Evolutionary conservation across 2,888 invertebrate species (phyloP).

Genomic region (Tachystola acroxantha): DNA sequence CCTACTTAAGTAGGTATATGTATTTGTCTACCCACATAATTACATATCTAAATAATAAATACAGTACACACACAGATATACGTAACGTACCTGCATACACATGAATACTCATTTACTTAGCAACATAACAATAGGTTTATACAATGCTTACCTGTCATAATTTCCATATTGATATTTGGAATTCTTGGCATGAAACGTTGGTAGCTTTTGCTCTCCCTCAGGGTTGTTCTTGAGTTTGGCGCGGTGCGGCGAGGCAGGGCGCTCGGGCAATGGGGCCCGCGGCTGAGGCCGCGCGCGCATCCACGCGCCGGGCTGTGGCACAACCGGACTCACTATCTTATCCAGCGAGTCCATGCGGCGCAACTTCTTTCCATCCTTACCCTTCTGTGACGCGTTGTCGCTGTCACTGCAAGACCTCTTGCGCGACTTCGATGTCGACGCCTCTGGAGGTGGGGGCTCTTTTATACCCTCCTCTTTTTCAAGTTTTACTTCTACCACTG

Average conservation of each 20-base stretch:
- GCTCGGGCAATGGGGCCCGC: slow-evolving; percentile 54
- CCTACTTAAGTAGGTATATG: no score
- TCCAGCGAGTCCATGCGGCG: slow-evolving; percentile 87
- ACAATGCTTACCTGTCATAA: slow-evolving; percentile 85
- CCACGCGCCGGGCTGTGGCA: slow-evolving; percentile 93
- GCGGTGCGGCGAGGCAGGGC: slow-evolving; percentile 68
- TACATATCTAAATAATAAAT: no score
- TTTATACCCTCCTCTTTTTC: slow-evolving; percentile 50
- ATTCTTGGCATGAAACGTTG: slow-evolving; percentile 86
- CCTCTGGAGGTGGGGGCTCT: slow-evolving; percentile 56
- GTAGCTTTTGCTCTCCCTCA: slow-evolving; percentile 68
- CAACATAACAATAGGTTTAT: no score
- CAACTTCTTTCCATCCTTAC: slow-evolving; percentile 73
- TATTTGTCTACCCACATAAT: no score
- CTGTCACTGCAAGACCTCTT: slow-evolving; percentile 77
- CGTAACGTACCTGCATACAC: no score
- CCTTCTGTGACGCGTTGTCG: slow-evolving; percentile 74
- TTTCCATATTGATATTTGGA: slow-evolving; percentile 95
- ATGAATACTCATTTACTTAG: no score
- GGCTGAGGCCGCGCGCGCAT: slow-evolving; percentile 75
- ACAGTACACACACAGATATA: no score
- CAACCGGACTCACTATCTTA: slow-evolving; percentile 94
- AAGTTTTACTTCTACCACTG: slow-evolving; percentile 32
- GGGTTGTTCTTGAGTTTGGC: slow-evolving; percentile 44
- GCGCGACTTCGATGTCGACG: slow-evolving; percentile 52